Evolutionary conservation across 1,140 invertebrate species (phyloP), one percentile per base, ranked within the genome.

Genomic region (Drosophila bipectinata): DNA sequence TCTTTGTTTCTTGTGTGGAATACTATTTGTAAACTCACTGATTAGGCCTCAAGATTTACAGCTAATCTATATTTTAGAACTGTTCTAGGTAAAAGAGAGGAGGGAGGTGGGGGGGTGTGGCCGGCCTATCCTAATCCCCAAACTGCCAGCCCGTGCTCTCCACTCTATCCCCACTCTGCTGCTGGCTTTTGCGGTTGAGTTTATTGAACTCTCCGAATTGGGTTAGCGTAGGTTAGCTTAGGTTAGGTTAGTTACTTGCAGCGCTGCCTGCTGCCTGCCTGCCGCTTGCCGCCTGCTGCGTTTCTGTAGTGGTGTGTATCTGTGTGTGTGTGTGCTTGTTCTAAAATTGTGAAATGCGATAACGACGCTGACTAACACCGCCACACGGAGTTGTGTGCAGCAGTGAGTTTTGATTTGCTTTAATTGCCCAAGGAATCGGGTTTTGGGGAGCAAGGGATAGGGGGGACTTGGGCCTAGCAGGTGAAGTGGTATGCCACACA

Each of bases 1-100:
- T 14, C 4, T 24, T 47, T 47, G 18, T 64, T 61, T 12, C 39
- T 15, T 7, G 24, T 9, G 26, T 66, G 58, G 24, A 15, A 5
- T 41, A 41, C 9, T 44, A 52, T 21, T 54, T 57, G 53, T 48
- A 24, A 56, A 71, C 52, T 51, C 47, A 49, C 78, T 83, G 79
- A 83, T 83, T 83, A 83, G 79, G 64, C 75, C 30, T 47, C 14
- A 68, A 53, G 80, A 83, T 83, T 83, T 83, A 79, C 80, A 79
- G 80, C 80, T 83, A 83, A 84, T 83, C 80, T 83, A 79, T 83
- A 79, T 79, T 84, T 83, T 61, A 82, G 56, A 64, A 82, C 64
- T 68, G 49, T 72, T 39, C 21, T 54, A 21, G 0, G 12, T 14
- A 1, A 0, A 7, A n/a, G 44, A 28, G 26, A 28, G 5, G 26